These are phyloP conservation scores for Nesidiocoris tenuis DNA, from an alignment of 2,888 invertebrate species.

Conservation along the genomic window DNA sequence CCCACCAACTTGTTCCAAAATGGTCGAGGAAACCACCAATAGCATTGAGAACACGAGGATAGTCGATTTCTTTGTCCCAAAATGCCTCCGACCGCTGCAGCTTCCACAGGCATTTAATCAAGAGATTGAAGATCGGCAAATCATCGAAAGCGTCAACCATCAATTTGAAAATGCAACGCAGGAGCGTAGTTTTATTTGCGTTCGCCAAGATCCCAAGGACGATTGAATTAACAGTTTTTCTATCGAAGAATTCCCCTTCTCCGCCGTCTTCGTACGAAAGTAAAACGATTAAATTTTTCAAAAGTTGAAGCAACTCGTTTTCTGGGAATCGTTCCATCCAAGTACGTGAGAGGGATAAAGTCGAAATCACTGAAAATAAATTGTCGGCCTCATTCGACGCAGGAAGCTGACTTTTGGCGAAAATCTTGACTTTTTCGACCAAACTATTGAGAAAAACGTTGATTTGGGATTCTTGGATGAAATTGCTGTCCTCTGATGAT, in stretches of 20 bases:
- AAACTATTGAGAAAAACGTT: too few species aligned
- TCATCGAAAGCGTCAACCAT: background rate
- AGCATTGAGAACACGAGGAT: background rate
- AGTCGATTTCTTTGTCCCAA: conserved; percentile 22
- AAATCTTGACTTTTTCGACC: too few species aligned
- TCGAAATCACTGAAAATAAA: background rate
- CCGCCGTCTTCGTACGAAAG: background rate
- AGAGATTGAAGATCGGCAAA: background rate
- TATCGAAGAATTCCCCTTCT: background rate
- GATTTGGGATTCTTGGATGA: too few species aligned
- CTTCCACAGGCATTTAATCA: conserved; percentile 30
- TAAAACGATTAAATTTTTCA: background rate
- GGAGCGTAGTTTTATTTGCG: conserved; percentile 9
- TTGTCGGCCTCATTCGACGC: too few species aligned
- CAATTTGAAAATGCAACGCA: background rate
- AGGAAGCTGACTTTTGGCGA: too few species aligned
- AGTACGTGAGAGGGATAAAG: background rate
- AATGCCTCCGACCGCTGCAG: background rate
- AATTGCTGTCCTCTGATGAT: too few species aligned
- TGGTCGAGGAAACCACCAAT: background rate
- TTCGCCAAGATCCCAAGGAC: conserved; percentile 1
- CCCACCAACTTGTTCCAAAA: background rate
- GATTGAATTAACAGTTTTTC: background rate
- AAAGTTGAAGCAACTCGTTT: background rate
- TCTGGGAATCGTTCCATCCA: background rate